A percentile compares a stretch with the other conserved stretches of the same genome.
Conservation (phyloP, 64 coral and sea anemone genomes). For the Montipora capricornis region DNA sequence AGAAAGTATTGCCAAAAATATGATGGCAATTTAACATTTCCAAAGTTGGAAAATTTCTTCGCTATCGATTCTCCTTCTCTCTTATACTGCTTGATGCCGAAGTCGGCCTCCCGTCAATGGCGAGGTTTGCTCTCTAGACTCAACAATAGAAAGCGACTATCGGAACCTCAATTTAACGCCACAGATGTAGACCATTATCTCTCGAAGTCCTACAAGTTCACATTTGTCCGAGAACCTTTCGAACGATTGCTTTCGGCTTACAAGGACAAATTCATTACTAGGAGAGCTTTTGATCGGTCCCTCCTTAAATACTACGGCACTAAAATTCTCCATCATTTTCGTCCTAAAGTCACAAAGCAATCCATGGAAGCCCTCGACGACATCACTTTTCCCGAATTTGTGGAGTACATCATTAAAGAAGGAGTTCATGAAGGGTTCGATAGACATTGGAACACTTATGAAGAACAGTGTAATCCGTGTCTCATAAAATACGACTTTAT, state of each 20-base stretch:
- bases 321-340: neutral
- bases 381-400: constrained; percentile 13
- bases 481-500: constrained; percentile 1
- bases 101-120: neutral
- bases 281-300: neutral
- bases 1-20: neutral
- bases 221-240: constrained; percentile 28
- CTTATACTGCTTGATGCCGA: neutral
- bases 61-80: neutral
- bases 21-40: neutral
- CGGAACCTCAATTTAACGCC: neutral
- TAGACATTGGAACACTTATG: neutral
- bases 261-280: neutral
- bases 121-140: neutral
- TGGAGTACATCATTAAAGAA: constrained; percentile 6
- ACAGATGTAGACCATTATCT: neutral
- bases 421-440: neutral
- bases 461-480: neutral
- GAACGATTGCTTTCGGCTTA: constrained; percentile 20
- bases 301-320: neutral
- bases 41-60: neutral
- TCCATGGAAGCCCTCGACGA: neutral
- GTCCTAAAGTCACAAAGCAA: neutral
- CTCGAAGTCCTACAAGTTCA: neutral
- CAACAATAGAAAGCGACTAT: neutral